Conservation (phyloP, 2,888 invertebrate species). For the Eulithis prunata region DNA sequence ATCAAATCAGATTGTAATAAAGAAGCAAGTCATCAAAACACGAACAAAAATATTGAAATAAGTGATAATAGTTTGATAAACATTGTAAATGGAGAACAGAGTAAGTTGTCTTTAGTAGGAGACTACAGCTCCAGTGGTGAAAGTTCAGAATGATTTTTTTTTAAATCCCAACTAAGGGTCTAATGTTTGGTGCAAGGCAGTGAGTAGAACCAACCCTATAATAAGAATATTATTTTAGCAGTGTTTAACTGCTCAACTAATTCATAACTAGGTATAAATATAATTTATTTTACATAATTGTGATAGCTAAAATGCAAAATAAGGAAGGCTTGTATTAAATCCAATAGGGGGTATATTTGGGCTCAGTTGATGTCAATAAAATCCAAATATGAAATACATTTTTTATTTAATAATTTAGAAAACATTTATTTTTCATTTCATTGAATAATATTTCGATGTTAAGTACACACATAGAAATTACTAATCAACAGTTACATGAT, state of each 20-base stretch:
- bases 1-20: neutral
- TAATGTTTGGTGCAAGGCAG: too few relatives aligned
- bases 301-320: too few relatives aligned
- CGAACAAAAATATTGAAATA: conserved; percentile 2
- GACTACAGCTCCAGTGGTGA: conserved; percentile 33
- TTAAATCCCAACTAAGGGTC: neutral
- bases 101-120: conserved; percentile 29
- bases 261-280: too few relatives aligned
- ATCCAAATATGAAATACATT: conserved; percentile 38
- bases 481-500: conserved; percentile 8
- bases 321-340: too few relatives aligned
- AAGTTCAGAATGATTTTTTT: conserved; percentile 14
- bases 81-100: conserved; percentile 8
- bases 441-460: conserved; percentile 50
- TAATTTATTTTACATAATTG: too few relatives aligned
- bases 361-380: conserved; percentile 34
- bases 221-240: too few relatives aligned
- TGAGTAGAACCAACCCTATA: too few relatives aligned
- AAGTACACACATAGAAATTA: conserved; percentile 26
- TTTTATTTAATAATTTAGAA: conserved; percentile 42
- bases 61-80: conserved; percentile 3
- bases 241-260: too few relatives aligned
- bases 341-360: too few relatives aligned
- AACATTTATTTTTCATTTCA: conserved; percentile 41
- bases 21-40: neutral